A percentile compares a stretch with the other conserved stretches of the same genome.
phyloP scores from a whole-genome alignment of 2,797 vertebrate genomes.

The Eulemur albifrons region DNA sequence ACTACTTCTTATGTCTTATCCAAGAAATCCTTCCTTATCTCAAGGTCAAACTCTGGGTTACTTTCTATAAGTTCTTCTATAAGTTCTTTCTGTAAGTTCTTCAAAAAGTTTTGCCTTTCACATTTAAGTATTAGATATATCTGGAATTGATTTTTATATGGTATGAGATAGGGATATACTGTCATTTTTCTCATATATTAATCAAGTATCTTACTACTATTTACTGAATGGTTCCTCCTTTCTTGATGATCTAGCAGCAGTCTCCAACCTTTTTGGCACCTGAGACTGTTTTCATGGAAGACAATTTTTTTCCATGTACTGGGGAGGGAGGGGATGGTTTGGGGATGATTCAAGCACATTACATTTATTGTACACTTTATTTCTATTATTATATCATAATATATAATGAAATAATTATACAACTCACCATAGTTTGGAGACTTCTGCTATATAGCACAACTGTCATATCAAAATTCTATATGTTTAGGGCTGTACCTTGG shows the following conservation, averaged over 20 bases:
- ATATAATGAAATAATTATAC: no score
- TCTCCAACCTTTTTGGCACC: no score
- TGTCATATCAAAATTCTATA: background rate
- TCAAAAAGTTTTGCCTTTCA: background rate
- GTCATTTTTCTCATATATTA: background rate
- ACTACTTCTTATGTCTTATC: background rate
- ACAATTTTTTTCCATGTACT: no score
- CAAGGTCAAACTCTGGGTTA: background rate
- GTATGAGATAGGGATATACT: background rate
- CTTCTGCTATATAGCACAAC: background rate
- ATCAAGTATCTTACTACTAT: background rate
- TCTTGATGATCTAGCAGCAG: background rate
- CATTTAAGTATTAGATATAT: background rate
- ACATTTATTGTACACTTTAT: no score
- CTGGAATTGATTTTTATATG: background rate
- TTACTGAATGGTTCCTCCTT: background rate
- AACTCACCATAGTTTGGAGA: no score
- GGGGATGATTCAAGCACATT: no score
- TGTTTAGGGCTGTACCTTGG: background rate
- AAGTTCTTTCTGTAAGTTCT: background rate
- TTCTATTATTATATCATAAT: no score
- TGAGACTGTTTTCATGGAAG: no score
- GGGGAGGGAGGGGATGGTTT: no score
- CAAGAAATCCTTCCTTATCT: background rate
- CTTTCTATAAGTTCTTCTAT: background rate